phyloP scores from a whole-genome alignment of 2,888 invertebrate species.

The Alloscopus bannaensis region DNA sequence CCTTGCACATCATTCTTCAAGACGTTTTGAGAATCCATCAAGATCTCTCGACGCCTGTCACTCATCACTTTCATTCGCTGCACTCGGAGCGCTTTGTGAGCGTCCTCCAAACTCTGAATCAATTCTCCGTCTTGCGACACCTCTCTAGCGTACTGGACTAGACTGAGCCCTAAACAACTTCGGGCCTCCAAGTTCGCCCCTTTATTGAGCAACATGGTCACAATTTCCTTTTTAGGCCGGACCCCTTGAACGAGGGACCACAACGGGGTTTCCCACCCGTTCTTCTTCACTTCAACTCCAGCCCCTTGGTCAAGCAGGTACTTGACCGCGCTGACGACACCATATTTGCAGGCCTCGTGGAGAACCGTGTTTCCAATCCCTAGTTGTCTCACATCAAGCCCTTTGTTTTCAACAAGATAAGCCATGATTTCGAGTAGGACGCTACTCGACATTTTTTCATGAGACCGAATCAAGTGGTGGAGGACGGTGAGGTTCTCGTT shows the following conservation, averaged over 20 bases:
- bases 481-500: conserved; percentile 19
- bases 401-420: conserved; percentile 31
- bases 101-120: conserved; percentile 11
- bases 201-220: conserved; percentile 19
- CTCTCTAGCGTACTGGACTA: conserved; percentile 23
- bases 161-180: conserved; percentile 15
- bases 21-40: too few species aligned
- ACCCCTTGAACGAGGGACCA: conserved; percentile 17
- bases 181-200: conserved; percentile 30
- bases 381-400: neutral
- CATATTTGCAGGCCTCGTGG: conserved; percentile 28
- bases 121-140: neutral
- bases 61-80: conserved; percentile 28
- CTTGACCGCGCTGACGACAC: neutral
- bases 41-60: conserved; percentile 9
- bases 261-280: conserved; percentile 34
- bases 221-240: neutral
- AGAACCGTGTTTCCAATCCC: conserved; percentile 19
- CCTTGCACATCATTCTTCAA: too few species aligned
- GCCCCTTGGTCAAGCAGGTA: conserved; percentile 28
- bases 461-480: conserved; percentile 21
- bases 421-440: neutral
- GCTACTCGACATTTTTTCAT: neutral
- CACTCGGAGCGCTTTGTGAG: neutral
- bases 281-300: conserved; percentile 7